Evolutionary conservation across 2,797 vertebrate genomes (phyloP).

Genomic region (Erethizon dorsatum): DNA sequence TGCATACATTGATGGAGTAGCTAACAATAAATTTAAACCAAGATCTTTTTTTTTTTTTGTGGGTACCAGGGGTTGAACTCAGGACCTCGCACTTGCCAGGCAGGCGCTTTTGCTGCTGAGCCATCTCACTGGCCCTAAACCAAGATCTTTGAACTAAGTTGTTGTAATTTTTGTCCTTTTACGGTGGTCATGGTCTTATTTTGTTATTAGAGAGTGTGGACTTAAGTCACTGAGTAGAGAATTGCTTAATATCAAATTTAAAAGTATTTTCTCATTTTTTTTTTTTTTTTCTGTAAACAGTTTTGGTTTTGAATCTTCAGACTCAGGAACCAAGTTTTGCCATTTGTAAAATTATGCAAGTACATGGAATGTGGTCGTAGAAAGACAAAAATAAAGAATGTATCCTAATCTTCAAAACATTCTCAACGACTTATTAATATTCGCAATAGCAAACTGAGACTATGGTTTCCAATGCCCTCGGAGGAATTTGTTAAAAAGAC

Average conservation of each 20-base stretch:
- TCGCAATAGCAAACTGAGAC: constrained; percentile 1
- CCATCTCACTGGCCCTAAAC: not conserved
- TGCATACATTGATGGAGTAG: not conserved
- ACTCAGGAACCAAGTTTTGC: not conserved
- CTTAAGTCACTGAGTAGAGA: not conserved
- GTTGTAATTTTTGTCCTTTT: not conserved
- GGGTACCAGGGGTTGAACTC: no score
- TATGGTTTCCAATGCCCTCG: not conserved
- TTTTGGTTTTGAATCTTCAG: not conserved
- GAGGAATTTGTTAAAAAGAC: constrained; percentile 11
- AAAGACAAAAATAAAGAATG: not conserved
- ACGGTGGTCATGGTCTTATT: not conserved
- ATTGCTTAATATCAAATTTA: constrained; percentile 45
- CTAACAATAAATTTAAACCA: not conserved
- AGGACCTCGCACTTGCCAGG: no score
- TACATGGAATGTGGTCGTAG: not conserved
- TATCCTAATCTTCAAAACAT: not conserved
- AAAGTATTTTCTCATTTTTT: not conserved
- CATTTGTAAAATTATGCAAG: not conserved
- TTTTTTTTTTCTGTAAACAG: not conserved
- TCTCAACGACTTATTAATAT: constrained; percentile 18
- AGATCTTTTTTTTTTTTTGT: not conserved
- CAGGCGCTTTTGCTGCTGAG: no score
- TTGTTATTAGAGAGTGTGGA: not conserved
- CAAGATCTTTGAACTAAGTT: not conserved